These are phyloP conservation scores for Genyomyrus donnyi DNA, from an alignment of 2,113 vertebrate species.

Conservation along the genomic window DNA sequence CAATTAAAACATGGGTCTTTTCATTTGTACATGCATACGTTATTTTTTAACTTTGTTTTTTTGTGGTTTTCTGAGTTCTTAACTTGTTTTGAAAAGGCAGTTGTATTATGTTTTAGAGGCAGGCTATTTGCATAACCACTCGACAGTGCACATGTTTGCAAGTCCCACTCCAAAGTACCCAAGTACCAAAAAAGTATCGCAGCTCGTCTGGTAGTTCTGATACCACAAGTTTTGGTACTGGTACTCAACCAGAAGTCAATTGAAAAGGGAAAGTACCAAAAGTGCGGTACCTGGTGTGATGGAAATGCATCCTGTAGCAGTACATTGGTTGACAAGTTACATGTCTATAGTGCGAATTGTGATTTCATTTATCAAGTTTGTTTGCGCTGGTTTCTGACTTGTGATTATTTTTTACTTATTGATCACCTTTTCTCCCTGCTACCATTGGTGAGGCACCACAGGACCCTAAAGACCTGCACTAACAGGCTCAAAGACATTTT, in stretches of 20 bases:
- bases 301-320: background rate
- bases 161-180: too few relatives aligned
- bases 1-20: background rate
- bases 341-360: background rate
- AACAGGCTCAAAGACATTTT: too few relatives aligned
- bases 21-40: too few relatives aligned
- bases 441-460: too few relatives aligned
- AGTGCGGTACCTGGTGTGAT: background rate
- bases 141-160: background rate
- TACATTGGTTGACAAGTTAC: background rate
- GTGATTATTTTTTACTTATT: background rate
- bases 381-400: background rate
- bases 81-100: background rate
- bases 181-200: too few relatives aligned
- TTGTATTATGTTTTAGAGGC: background rate
- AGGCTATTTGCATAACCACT: background rate
- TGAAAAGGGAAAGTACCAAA: too few relatives aligned
- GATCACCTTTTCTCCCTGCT: too few relatives aligned
- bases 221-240: background rate
- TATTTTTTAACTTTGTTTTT: background rate
- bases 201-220: background rate
- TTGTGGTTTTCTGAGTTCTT: background rate
- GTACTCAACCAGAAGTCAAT: background rate
- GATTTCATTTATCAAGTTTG: background rate
- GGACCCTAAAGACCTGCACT: too few relatives aligned